A percentile compares a stretch with the other conserved stretches of the same genome.
Conservation (phyloP, 1,140 invertebrate genomes). For the Drosophila chauvacae region DNA sequence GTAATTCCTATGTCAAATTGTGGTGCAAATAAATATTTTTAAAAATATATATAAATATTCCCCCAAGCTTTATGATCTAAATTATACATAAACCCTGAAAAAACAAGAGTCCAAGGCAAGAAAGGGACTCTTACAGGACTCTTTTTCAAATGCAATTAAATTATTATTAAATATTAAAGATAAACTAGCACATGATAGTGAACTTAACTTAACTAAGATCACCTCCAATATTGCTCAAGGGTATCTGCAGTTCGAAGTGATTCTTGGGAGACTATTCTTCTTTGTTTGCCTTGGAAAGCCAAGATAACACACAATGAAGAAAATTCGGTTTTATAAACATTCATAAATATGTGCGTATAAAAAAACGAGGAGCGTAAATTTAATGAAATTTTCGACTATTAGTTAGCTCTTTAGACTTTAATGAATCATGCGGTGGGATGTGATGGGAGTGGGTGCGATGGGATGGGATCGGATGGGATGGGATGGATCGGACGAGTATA, state of each 20-base stretch:
- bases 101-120: too few relatives aligned
- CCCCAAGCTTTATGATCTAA: too few relatives aligned
- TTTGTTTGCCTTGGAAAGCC: slow-evolving; percentile 36
- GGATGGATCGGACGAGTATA: not conserved
- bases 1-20: too few relatives aligned
- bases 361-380: slow-evolving; percentile 56
- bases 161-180: not conserved
- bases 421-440: slow-evolving; percentile 66
- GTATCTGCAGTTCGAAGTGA: slow-evolving; percentile 7
- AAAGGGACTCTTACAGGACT: too few relatives aligned
- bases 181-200: not conserved
- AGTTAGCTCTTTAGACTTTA: slow-evolving; percentile 77
- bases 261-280: not conserved
- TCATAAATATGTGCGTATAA: slow-evolving; percentile 36
- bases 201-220: not conserved
- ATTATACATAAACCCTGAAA: too few relatives aligned
- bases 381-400: slow-evolving; percentile 73
- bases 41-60: too few relatives aligned
- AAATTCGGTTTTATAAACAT: slow-evolving; percentile 45
- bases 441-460: slow-evolving; percentile 1
- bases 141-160: not conserved
- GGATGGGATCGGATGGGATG: not conserved
- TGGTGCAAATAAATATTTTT: too few relatives aligned
- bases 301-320: slow-evolving; percentile 16
- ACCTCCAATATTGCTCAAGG: not conserved